A percentile compares a stretch with the other conserved stretches of the same genome.
Evolutionary conservation across 2,888 invertebrate genomes (phyloP).

Genomic region (Cryptophagus acutangulus): DNA sequence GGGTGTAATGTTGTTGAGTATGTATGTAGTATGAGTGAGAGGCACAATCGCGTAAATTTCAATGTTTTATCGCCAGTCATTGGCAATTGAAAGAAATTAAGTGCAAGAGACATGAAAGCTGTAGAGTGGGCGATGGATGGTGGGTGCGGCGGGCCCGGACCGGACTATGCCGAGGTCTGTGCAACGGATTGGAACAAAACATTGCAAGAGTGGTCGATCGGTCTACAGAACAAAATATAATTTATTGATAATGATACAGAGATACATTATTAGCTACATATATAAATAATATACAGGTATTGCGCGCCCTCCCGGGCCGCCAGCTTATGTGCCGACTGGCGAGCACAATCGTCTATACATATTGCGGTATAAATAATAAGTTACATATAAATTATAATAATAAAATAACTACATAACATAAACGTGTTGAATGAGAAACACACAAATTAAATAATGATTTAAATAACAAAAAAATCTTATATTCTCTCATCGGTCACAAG

Average conservation of each 20-base stretch:
- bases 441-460: conserved; percentile 49
- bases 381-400: conserved; percentile 51
- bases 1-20: too few species aligned
- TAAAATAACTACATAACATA: conserved; percentile 51
- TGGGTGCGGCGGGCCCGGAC: conserved; percentile 21
- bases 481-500: conserved; percentile 45
- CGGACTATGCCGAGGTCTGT: conserved; percentile 33
- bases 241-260: conserved; percentile 49
- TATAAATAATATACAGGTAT: conserved; percentile 48
- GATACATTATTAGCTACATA: conserved; percentile 45
- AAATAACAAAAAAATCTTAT: conserved; percentile 48
- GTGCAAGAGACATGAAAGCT: conserved; percentile 2
- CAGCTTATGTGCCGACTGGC: conserved; percentile 34
- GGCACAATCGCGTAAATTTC: too few species aligned
- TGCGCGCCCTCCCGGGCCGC: conserved; percentile 30
- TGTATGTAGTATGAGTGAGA: too few species aligned
- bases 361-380: conserved; percentile 50
- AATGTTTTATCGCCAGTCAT: conserved; percentile 2
- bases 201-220: too few species aligned
- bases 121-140: conserved; percentile 22
- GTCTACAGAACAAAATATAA: conserved; percentile 48
- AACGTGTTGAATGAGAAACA: conserved; percentile 47
- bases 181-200: conserved; percentile 28
- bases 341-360: conserved; percentile 45
- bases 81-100: neutral